A percentile compares a stretch with the other conserved stretches of the same genome.
Evolutionary conservation across 2,888 invertebrate species (phyloP).

Genomic region (Erebia palarica): DNA sequence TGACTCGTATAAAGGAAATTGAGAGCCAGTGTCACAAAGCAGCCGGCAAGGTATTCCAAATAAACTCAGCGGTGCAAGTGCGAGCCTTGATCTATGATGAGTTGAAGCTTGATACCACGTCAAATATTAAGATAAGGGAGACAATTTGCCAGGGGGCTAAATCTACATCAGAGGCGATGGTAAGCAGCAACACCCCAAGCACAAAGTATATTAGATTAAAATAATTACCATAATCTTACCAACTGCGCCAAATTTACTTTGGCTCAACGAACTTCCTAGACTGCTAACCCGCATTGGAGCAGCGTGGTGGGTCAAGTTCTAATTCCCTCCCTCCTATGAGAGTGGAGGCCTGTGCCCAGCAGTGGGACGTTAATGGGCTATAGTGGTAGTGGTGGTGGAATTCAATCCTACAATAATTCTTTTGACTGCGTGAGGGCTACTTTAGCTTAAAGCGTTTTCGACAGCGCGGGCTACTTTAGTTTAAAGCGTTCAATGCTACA

Average conservation of each 20-base stretch:
- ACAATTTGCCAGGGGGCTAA: conserved; percentile 64
- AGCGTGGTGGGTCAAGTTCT: too few relatives aligned
- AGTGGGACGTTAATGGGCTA: too few relatives aligned
- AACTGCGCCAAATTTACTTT: background rate
- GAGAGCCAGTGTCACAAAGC: conserved; percentile 64
- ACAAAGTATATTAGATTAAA: background rate
- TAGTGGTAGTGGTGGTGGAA: too few relatives aligned
- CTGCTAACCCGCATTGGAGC: too few relatives aligned
- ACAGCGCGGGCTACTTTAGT: too few relatives aligned
- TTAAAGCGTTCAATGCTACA: background rate
- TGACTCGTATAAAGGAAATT: conserved; percentile 53
- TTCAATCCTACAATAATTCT: background rate
- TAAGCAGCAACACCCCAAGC: conserved; percentile 39
- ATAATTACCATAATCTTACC: background rate
- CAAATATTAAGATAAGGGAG: conserved; percentile 62
- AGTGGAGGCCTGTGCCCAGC: too few relatives aligned
- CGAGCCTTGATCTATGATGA: conserved; percentile 72
- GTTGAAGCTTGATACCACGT: conserved; percentile 64
- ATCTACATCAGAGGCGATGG: conserved; percentile 75
- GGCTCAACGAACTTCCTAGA: too few relatives aligned
- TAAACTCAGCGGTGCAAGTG: conserved; percentile 70
- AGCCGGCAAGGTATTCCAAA: conserved; percentile 67
- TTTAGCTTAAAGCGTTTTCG: too few relatives aligned
- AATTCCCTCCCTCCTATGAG: too few relatives aligned
- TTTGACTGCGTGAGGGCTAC: too few relatives aligned